Conservation (phyloP, 2,113 vertebrate species). For the Triplophysa tibetana region DNA sequence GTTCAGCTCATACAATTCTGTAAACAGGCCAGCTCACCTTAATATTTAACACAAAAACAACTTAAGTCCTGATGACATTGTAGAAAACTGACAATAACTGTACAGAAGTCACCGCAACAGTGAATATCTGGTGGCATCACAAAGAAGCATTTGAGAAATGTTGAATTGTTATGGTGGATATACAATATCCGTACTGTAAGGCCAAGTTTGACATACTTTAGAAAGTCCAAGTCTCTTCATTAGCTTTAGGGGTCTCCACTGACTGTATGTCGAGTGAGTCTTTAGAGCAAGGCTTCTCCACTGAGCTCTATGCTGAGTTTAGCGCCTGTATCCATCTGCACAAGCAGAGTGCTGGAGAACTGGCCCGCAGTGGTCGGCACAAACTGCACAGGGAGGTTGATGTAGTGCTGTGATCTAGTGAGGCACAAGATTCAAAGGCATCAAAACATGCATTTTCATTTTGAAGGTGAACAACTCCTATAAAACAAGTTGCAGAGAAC, state of each 20-base stretch:
- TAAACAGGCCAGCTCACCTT: not conserved
- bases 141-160: not conserved
- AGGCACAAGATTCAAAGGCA: not conserved
- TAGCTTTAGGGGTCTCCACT: not conserved
- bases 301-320: slow-evolving; percentile 79
- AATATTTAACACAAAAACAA: not conserved
- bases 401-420: slow-evolving; percentile 86
- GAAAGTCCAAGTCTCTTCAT: not conserved
- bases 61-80: not conserved
- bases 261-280: not conserved
- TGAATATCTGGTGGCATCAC: not conserved
- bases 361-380: slow-evolving; percentile 77
- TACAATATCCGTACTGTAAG: slow-evolving; percentile 9
- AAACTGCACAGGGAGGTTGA: slow-evolving; percentile 94
- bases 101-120: not conserved
- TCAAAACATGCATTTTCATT: not conserved
- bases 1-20: not conserved
- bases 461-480: too few species aligned
- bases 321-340: slow-evolving; percentile 75
- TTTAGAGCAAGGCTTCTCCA: slow-evolving; percentile 79
- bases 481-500: too few species aligned
- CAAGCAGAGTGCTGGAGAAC: slow-evolving; percentile 78
- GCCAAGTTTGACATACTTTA: not conserved
- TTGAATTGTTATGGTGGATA: not conserved
- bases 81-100: not conserved